A percentile compares a stretch with the other conserved stretches of the same genome.
Conservation (phyloP, 1,140 invertebrate species). For the Cydia fagiglandana region DNA sequence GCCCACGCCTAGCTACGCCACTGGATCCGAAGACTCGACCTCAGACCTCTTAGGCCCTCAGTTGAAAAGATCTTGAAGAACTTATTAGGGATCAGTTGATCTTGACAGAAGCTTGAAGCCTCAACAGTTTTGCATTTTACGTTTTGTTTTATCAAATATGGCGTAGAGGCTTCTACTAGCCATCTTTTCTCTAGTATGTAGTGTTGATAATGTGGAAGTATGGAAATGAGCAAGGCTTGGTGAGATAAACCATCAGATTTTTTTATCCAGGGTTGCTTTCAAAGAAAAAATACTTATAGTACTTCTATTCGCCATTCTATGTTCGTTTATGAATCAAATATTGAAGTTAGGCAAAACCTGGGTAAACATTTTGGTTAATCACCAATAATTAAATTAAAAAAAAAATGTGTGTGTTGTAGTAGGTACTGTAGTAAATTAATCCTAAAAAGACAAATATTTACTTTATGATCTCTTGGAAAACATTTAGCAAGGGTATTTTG, state of each 20-base stretch:
- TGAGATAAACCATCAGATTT: too few relatives aligned
- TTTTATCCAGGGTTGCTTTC: too few relatives aligned
- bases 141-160: not conserved
- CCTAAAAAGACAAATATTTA: slow-evolving; percentile 34
- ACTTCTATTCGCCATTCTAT: not conserved
- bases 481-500: not conserved
- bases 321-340: too few relatives aligned
- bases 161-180: not conserved
- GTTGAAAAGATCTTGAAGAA: too few relatives aligned
- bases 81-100: not conserved
- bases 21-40: too few relatives aligned
- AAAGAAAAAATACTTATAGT: not conserved
- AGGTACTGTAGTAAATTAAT: not conserved
- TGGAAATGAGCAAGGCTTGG: too few relatives aligned
- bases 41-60: too few relatives aligned
- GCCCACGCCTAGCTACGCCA: too few relatives aligned
- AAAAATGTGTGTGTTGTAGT: not conserved
- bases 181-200: not conserved
- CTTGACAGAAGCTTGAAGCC: not conserved
- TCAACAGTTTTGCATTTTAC: not conserved
- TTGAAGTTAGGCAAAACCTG: too few relatives aligned
- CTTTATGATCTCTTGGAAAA: slow-evolving; percentile 33
- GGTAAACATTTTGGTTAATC: too few relatives aligned
- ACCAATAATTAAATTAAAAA: too few relatives aligned
- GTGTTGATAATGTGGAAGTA: too few relatives aligned